These are phyloP conservation scores for Ascaphus truei DNA, from an alignment of 2,113 vertebrate genomes.

Conservation along the genomic window DNA sequence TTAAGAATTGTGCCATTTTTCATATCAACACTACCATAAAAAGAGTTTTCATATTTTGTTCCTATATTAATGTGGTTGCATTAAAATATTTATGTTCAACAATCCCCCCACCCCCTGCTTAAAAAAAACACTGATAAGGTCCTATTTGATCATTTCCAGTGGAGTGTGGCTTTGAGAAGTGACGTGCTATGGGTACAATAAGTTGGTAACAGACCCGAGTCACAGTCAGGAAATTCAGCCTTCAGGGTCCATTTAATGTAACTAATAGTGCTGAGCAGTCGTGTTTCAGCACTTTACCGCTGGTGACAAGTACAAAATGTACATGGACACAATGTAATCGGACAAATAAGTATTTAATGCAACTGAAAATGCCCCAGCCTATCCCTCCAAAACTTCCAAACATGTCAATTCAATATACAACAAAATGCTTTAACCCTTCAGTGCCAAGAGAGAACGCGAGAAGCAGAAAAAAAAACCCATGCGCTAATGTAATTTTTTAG, in stretches of 20 bases:
- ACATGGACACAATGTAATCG: slow-evolving; percentile 11
- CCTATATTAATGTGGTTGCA: too few relatives aligned
- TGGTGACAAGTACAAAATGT: slow-evolving; percentile 27
- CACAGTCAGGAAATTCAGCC: slow-evolving; percentile 16
- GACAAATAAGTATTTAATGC: neutral
- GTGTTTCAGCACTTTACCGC: slow-evolving; percentile 9
- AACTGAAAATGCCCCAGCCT: too few relatives aligned
- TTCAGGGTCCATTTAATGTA: slow-evolving; percentile 23
- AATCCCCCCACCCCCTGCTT: too few relatives aligned
- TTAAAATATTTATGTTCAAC: too few relatives aligned
- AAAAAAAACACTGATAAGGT: neutral
- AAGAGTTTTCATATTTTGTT: too few relatives aligned
- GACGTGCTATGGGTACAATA: neutral
- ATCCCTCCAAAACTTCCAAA: too few relatives aligned
- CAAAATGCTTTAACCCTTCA: neutral
- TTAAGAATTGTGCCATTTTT: too few relatives aligned
- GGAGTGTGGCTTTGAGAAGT: neutral
- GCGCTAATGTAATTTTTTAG: too few relatives aligned
- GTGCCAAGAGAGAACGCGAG: too few relatives aligned
- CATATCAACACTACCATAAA: too few relatives aligned
- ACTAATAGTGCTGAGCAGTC: slow-evolving; percentile 23
- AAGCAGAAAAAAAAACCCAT: too few relatives aligned
- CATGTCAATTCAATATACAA: neutral
- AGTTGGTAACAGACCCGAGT: neutral
- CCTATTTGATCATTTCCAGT: neutral